Evolutionary conservation across 2,888 invertebrate genomes (phyloP), one percentile per base, ranked within the genome.

Genomic region (Noctua janthe): DNA sequence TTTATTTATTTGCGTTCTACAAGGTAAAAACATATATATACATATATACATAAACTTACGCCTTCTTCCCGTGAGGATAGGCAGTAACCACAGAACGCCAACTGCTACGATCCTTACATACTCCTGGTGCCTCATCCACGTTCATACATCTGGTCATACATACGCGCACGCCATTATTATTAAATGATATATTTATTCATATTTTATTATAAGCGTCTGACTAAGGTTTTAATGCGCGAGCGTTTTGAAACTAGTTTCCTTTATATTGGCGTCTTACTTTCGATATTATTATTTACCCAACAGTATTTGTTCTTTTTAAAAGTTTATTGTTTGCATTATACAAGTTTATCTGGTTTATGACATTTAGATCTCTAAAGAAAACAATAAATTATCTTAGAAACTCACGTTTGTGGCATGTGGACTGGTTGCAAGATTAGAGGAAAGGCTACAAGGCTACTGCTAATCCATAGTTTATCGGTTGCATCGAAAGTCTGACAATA

Each of bases 111-210:
- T 43, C 43, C 43, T 43, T 43, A 43, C 43, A 43, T 43, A 7
- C 7, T 43, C 43, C 43, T 43, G 7, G 7, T 43, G 43, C 43
- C 7, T 43, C 43, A 7, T 7, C 43, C 43, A 43, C 43, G 43
- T 43, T 43, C 43, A 43, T 43, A 43, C 43, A 43, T 43, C 43
- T 43, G 6, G 39, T 39, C 39, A 39, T 29, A 29, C 29, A n/a
- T 39, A 39, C 3, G 4, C 39, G 5, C 43, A 43, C 43, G 43
- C 39, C 39, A 39, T 39, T 39, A 5, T 43, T 62, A 64, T 72
- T 49, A 69, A 72, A 78, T 78, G 0, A 62, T 54, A 15, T 64
- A 64, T 73, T 62, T 47, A 72, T 83, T 70, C 35, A 62, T 66
- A 81, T 76, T 78, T 29, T n/a, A 54, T 71, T 64, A 64, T 35